These are phyloP conservation scores for Magallana gigas DNA, from an alignment of 1,140 invertebrate genomes.

Conservation along the genomic window DNA sequence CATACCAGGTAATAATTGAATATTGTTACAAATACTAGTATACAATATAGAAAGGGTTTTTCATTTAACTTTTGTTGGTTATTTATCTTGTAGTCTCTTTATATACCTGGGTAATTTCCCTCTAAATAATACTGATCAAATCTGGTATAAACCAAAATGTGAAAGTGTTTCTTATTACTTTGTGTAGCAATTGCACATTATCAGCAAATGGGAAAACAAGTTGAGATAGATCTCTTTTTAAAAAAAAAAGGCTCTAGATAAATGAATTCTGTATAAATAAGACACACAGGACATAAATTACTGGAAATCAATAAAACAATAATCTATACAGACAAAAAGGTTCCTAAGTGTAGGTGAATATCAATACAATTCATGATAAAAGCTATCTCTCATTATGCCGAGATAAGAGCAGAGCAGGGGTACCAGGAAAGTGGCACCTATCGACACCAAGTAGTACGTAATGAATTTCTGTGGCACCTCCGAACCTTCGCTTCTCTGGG, in stretches of 20 bases:
- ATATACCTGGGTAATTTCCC: too few species aligned
- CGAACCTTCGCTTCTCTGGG: conserved; percentile 5
- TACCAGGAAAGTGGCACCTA: conserved; percentile 39
- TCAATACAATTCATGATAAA: conserved; percentile 40
- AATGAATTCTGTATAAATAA: neutral
- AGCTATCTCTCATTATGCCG: conserved; percentile 36
- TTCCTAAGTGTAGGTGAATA: neutral
- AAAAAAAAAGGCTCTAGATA: neutral
- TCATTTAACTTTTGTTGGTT: too few species aligned
- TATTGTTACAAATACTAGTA: too few species aligned
- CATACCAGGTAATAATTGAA: too few species aligned
- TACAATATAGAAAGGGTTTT: too few species aligned
- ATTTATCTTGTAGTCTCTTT: too few species aligned
- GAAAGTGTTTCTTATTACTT: too few species aligned
- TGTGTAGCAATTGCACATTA: too few species aligned
- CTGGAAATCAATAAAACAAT: neutral
- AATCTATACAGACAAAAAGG: neutral
- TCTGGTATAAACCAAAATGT: too few species aligned
- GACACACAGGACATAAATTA: neutral
- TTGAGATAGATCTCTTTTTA: neutral
- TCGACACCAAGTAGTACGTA: conserved; percentile 42
- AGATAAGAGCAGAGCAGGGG: conserved; percentile 36
- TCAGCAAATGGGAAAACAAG: too few species aligned
- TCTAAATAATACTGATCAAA: too few species aligned
- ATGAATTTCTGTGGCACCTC: conserved; percentile 50